Percentiles rank a stretch among this genome's conserved stretches.
Conservation (phyloP, 1,140 invertebrate species). For the Aporrectodea caliginosa region DNA sequence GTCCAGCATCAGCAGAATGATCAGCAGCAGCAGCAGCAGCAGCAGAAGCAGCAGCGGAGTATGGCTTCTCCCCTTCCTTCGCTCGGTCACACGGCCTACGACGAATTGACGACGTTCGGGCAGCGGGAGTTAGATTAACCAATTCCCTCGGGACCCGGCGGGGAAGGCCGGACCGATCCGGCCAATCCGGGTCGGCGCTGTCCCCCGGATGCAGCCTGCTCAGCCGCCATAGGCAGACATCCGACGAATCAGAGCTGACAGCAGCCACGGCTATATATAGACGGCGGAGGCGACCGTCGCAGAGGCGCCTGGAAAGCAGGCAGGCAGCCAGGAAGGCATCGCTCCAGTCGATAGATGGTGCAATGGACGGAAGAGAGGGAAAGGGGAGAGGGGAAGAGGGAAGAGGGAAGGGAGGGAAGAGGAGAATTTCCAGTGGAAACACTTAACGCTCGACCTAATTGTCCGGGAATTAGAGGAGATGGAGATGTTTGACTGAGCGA, state of each 20-base stretch:
- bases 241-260: not conserved
- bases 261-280: not conserved
- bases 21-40: not conserved
- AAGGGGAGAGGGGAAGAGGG: no score
- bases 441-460: not conserved
- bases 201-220: not conserved
- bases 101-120: not conserved
- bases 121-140: not conserved
- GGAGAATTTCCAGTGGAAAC: not conserved
- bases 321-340: no score
- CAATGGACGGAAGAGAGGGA: not conserved
- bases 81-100: not conserved
- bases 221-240: not conserved
- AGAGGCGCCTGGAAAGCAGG: not conserved
- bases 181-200: not conserved
- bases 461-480: not conserved
- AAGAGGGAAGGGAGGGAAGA: not conserved
- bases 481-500: no score
- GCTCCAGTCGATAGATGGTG: not conserved
- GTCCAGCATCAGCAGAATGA: not conserved
- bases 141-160: not conserved
- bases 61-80: not conserved
- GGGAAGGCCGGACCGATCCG: not conserved
- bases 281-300: no score
- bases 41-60: not conserved